Conservation (phyloP, 1,140 invertebrate species). For the Drosophila carrolli region DNA sequence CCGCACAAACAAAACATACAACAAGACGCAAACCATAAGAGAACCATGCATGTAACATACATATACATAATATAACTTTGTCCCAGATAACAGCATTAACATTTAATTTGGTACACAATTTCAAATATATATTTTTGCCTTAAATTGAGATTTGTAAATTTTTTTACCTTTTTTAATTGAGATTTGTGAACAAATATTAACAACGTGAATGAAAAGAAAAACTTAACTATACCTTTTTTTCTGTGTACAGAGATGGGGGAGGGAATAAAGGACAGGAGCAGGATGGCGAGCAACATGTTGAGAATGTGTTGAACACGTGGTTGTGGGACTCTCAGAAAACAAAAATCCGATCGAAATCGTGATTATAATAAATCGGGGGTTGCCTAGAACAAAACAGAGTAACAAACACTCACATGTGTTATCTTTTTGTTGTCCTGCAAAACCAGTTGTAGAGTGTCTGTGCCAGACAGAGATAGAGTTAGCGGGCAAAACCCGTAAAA, state of each 20-base stretch:
- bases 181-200: no score
- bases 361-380: constrained; percentile 27
- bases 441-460: constrained; percentile 38
- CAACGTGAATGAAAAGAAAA: no score
- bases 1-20: constrained; percentile 55
- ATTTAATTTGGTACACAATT: no score
- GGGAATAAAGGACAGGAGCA: background rate
- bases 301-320: constrained; percentile 79
- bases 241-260: background rate
- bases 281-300: constrained; percentile 62
- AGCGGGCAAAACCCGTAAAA: constrained; percentile 53
- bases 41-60: no score
- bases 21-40: constrained; percentile 39
- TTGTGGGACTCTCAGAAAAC: constrained; percentile 21
- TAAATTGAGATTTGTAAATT: no score
- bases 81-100: no score
- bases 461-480: constrained; percentile 14
- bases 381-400: constrained; percentile 22
- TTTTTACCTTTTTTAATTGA: no score
- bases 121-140: no score
- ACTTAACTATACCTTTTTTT: background rate
- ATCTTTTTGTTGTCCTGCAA: constrained; percentile 54
- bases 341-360: constrained; percentile 28
- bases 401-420: constrained; percentile 32
- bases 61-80: no score